These are phyloP conservation scores for Pantherophis alleghaniensis DNA, from an alignment of 2,797 vertebrate species.

Conservation along the genomic window DNA sequence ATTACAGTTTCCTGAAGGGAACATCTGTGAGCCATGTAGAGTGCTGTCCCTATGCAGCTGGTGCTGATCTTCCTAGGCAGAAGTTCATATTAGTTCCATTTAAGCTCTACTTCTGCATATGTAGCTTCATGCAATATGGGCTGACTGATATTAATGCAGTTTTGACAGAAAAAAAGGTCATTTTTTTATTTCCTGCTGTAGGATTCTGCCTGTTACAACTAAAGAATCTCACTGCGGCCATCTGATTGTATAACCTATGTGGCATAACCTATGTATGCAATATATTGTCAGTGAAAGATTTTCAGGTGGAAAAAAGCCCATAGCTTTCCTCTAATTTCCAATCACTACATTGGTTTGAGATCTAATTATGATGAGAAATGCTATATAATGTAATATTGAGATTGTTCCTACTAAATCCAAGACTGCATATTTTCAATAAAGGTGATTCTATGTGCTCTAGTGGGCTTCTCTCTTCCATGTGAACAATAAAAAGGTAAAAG, in stretches of 20 bases:
- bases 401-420: neutral
- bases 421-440: neutral
- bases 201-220: neutral
- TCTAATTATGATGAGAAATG: neutral
- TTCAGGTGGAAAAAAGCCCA: neutral
- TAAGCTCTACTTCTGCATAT: neutral
- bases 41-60: slow-evolving; percentile 31
- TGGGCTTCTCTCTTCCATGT: neutral
- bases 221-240: neutral
- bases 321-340: neutral
- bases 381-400: neutral
- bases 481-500: neutral
- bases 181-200: neutral
- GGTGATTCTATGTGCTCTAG: neutral
- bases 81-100: neutral
- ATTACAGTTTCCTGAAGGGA: slow-evolving; percentile 4
- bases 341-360: neutral
- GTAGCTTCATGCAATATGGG: neutral
- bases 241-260: neutral
- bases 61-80: slow-evolving; percentile 28
- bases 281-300: neutral
- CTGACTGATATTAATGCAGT: neutral
- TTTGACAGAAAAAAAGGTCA: neutral
- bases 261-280: neutral
- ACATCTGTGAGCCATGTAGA: slow-evolving; percentile 30